These are phyloP conservation scores for Atherix ibis DNA, from an alignment of 2,888 invertebrate species.

Conservation along the genomic window DNA sequence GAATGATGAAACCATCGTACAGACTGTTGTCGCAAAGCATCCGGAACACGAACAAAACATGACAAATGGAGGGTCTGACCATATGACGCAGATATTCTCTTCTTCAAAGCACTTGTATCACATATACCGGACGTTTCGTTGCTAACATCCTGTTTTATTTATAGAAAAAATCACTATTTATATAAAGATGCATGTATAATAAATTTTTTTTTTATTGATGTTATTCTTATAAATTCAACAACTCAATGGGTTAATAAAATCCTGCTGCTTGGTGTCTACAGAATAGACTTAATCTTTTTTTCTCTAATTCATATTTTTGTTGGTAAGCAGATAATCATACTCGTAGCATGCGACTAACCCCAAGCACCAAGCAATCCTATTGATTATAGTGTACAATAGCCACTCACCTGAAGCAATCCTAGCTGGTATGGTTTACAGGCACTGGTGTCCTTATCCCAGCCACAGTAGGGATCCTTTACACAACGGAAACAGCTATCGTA, in stretches of 20 bases:
- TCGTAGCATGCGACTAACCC: too few species aligned
- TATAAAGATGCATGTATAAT: too few species aligned
- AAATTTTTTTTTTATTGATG: too few species aligned
- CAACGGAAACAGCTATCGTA: constrained; percentile 88
- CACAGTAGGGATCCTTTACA: constrained; percentile 90
- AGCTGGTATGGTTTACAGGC: constrained; percentile 76
- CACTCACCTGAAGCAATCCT: constrained; percentile 42
- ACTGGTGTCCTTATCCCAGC: constrained; percentile 83
- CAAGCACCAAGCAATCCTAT: too few species aligned
- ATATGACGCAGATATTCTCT: constrained; percentile 80
- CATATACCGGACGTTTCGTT: constrained; percentile 82
- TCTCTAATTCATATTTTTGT: too few species aligned
- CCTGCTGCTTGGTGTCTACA: too few species aligned
- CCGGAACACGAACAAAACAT: constrained; percentile 80
- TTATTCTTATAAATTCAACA: too few species aligned
- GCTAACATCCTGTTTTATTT: constrained; percentile 75
- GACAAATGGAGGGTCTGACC: constrained; percentile 85
- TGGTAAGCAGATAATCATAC: too few species aligned
- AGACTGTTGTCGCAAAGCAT: constrained; percentile 62
- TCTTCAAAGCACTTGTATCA: constrained; percentile 75
- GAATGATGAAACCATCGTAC: constrained; percentile 81
- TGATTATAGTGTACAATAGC: too few species aligned
- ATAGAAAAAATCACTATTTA: constrained; percentile 28
- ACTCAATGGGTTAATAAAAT: too few species aligned
- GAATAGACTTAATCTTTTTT: too few species aligned